These are phyloP conservation scores for Premnoplex brunnescens DNA, from an alignment of 2,797 vertebrate species.

Conservation along the genomic window DNA sequence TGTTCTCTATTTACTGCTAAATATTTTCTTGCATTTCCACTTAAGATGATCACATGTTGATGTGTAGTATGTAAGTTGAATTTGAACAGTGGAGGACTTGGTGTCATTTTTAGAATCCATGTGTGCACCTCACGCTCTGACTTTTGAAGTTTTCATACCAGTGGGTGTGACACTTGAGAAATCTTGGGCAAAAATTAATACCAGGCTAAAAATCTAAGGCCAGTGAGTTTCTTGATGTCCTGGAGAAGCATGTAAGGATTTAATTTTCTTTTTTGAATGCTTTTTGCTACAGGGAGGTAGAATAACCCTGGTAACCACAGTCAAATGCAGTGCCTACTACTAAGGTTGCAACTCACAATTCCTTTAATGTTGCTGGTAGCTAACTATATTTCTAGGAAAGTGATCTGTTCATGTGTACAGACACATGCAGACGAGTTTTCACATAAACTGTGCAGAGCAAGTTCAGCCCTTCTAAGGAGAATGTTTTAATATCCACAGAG, in stretches of 20 bases:
- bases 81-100: not conserved
- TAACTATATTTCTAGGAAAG: not conserved
- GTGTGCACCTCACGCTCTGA: not conserved
- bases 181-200: not conserved
- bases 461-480: not conserved
- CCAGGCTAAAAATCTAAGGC: not conserved
- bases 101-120: not conserved
- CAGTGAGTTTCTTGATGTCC: not conserved
- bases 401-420: fast-evolving
- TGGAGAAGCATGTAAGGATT: not conserved
- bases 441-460: not conserved
- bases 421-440: not conserved
- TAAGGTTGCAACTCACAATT: not conserved
- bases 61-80: not conserved
- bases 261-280: not conserved
- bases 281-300: not conserved
- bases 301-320: not conserved
- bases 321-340: not conserved
- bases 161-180: not conserved
- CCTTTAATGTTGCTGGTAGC: not conserved
- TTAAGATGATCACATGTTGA: not conserved
- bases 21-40: not conserved
- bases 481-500: not conserved
- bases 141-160: not conserved
- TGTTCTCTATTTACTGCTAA: not conserved